These are phyloP conservation scores for Esox niger DNA, from an alignment of 2,113 vertebrate genomes.

Conservation along the genomic window DNA sequence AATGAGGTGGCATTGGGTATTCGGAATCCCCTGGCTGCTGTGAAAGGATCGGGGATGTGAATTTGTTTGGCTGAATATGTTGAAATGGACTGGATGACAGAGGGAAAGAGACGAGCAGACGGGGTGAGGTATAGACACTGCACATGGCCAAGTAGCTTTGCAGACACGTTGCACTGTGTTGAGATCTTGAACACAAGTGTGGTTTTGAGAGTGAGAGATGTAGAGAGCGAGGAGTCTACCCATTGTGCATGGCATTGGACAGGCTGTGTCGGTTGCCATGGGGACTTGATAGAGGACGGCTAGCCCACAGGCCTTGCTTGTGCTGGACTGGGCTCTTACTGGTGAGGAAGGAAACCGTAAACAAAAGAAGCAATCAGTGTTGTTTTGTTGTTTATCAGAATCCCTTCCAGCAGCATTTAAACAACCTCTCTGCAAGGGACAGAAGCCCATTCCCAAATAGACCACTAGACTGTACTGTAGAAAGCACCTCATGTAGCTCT, in stretches of 20 bases:
- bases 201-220: conserved; percentile 7
- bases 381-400: conserved; percentile 20
- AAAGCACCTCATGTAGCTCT: neutral
- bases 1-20: neutral
- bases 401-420: conserved; percentile 31
- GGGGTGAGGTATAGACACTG: neutral
- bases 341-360: conserved; percentile 9
- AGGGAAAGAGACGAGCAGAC: conserved; percentile 3
- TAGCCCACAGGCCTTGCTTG: neutral
- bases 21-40: conserved; percentile 13
- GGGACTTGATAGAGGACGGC: neutral
- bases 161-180: neutral
- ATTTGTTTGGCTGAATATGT: conserved; percentile 20
- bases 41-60: conserved; percentile 20
- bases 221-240: neutral
- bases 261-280: too few relatives aligned
- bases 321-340: conserved; percentile 1
- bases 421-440: conserved; percentile 14
- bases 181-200: neutral
- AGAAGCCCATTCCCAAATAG: neutral
- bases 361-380: conserved; percentile 10
- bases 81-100: neutral
- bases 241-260: too few relatives aligned
- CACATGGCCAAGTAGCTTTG: too few relatives aligned
- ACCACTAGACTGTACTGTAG: neutral